Evolutionary conservation across 2,888 invertebrate species (phyloP), one percentile per base, ranked within the genome.

Genomic region (Chloromyia formosa): DNA sequence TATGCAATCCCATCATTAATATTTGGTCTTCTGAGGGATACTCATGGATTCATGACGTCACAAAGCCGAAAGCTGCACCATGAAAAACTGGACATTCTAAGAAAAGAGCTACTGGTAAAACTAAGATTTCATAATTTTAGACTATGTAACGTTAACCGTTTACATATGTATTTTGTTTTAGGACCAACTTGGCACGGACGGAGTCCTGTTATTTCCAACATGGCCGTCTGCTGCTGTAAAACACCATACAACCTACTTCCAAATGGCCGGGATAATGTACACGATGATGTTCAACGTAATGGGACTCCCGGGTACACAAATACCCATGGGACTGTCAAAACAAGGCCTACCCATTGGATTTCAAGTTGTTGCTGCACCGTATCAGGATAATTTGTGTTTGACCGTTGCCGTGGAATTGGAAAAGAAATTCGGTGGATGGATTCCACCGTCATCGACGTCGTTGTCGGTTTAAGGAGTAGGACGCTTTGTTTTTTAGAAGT

Each of bases 351-450:
- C 95, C 0, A 81, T 93, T 35, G 93, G 93, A 10, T 85, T 95
- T 77, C 95, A 95, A 87, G 91, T 94, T 4, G 78, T 95, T 75
- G 93, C 92, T 0, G 90, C 88, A 0, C 91, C 91, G 22, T 86
- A 92, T 82, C 91, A 93, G 81, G 97, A 97, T 83, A 88, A 92
- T 74, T 84, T 95, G 9, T 93, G 94, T 76, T 83, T 97, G 22
- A 92, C 93, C 0, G 91, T 95, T 3, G 96, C 96, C 1, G 86
- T 87, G 77, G 92, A 93, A 80, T 83, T 97, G 56, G 94, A 95
- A 81, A 86, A 86, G 53, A 90, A 88, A 10, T 94, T 95, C 83
- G 94, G 94, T 0, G 96, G 96, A 0, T 96, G 96, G 96, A 83
- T 86, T 45, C 88, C 90, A 10, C 90, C 91, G 12, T 66, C 80